phyloP scores from a whole-genome alignment of 2,113 vertebrate species.

The Prionailurus bengalensis region DNA sequence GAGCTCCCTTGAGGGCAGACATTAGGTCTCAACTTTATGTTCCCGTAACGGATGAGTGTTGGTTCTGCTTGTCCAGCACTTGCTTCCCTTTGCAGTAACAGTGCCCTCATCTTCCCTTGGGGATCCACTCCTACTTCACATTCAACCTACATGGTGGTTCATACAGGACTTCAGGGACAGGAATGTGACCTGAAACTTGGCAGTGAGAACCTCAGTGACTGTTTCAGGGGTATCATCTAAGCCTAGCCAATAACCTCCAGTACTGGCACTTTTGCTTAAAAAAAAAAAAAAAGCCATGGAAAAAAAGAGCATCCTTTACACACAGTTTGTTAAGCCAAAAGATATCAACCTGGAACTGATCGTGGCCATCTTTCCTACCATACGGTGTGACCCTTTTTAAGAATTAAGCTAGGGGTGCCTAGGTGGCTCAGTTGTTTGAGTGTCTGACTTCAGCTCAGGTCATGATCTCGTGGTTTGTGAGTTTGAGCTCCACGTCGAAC shows the following conservation, averaged over 20 bases:
- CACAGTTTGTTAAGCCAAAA: not conserved
- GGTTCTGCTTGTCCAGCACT: not conserved
- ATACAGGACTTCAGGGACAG: not conserved
- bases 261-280: not conserved
- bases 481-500: too few species aligned
- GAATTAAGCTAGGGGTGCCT: not conserved
- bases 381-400: not conserved
- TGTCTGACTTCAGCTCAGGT: too few species aligned
- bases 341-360: not conserved
- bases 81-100: not conserved
- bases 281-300: too few species aligned
- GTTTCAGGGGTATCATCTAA: not conserved
- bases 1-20: accelerated
- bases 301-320: not conserved
- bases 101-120: not conserved
- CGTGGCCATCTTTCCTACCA: not conserved
- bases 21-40: accelerated
- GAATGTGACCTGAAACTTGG: not conserved
- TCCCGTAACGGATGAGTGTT: accelerated
- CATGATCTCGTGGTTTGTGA: too few species aligned
- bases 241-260: not conserved
- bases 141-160: not conserved
- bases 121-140: not conserved
- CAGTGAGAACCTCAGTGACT: not conserved
- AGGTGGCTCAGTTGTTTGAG: too few species aligned